Evolutionary conservation across 2,113 vertebrate genomes (phyloP), one percentile per base, ranked within the genome.

Genomic region (Hyperoodon ampullatus): DNA sequence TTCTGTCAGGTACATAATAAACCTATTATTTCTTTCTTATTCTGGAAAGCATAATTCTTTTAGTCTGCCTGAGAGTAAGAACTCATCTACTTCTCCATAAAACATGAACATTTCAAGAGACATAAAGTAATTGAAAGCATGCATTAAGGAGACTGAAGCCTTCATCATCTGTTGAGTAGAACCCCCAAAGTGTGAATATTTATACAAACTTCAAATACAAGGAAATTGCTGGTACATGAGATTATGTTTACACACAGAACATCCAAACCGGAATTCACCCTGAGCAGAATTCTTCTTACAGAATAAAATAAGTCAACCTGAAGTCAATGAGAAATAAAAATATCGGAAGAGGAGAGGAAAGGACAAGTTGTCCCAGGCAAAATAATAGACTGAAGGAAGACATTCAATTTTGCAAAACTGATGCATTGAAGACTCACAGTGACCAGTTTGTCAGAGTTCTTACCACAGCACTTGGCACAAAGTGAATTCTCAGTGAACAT

Each of bases 101-200:
- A 96, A 89, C 77, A 93, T 87, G 82, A 94, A 71, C 72, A 96
- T 86, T 97, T 96, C 95, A 92, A 47, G 16, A 93, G 53, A 86
- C 74, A 50, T 86, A 93, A 96, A 93, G 80, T 95, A 93, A 87
- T 88, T 90, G 96, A 83, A 95, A 84, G 74, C 87, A 63, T 88
- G 4, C 42, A 82, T 95, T 97, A 96, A 87, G 11, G 55, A 95
- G 84, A 97, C 68, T 92, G 88, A 98, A 87, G 66, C 92, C 42
- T 92, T 92, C 4, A 53, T 53, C 53, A 53, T 53, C 53, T 53
- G 15, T 53, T 53, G 15, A 53, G 15, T 18, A 53, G 53, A 96
- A 95, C 19, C 30, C 72, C 26, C 44, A 88, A 86, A 90, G 44
- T 89, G 42, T 89, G 60, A 81, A 21, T 90, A 91, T 94, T 93